These are phyloP conservation scores for Charaxes varanes DNA, from an alignment of 1,140 invertebrate genomes.

Conservation along the genomic window DNA sequence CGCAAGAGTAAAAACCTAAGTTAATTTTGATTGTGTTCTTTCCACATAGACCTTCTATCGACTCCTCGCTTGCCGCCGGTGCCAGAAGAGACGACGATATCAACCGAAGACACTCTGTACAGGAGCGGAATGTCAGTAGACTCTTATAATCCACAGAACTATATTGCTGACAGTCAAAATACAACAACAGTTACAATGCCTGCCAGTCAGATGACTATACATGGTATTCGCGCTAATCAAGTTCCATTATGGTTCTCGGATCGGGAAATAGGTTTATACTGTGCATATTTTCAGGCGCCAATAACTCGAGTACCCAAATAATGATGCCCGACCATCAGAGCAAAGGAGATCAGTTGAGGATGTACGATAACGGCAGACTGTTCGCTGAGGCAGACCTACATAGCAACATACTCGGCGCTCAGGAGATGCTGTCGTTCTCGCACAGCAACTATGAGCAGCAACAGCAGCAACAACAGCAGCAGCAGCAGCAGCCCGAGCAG, in stretches of 20 bases:
- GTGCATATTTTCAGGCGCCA: conserved; percentile 41
- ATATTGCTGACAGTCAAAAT: conserved; percentile 41
- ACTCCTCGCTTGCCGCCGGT: conserved; percentile 71
- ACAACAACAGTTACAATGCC: conserved; percentile 49
- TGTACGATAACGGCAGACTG: conserved; percentile 46
- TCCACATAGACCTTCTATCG: conserved; percentile 57
- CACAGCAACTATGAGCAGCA: conserved; percentile 36
- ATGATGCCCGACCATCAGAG: conserved; percentile 47
- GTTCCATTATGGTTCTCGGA: conserved; percentile 3
- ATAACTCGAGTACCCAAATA: conserved; percentile 60
- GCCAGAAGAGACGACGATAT: conserved; percentile 68
- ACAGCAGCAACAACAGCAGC: conserved; percentile 27
- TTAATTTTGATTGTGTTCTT: too few relatives aligned
- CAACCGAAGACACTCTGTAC: conserved; percentile 50
- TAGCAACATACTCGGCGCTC: conserved; percentile 37
- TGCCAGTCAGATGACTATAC: conserved; percentile 62
- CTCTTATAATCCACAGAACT: conserved; percentile 44
- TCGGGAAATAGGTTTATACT: conserved; percentile 4
- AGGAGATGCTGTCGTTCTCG: conserved; percentile 38
- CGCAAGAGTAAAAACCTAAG: too few relatives aligned
- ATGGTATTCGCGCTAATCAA: conserved; percentile 31
- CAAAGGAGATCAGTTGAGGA: conserved; percentile 52
- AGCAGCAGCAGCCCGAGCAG: conserved; percentile 26
- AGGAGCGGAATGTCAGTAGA: conserved; percentile 59
- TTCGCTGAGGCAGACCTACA: conserved; percentile 40